A percentile compares a stretch with the other conserved stretches of the same genome.
Evolutionary conservation across 2,888 invertebrate genomes (phyloP).

Genomic region (Apoderus coryli): DNA sequence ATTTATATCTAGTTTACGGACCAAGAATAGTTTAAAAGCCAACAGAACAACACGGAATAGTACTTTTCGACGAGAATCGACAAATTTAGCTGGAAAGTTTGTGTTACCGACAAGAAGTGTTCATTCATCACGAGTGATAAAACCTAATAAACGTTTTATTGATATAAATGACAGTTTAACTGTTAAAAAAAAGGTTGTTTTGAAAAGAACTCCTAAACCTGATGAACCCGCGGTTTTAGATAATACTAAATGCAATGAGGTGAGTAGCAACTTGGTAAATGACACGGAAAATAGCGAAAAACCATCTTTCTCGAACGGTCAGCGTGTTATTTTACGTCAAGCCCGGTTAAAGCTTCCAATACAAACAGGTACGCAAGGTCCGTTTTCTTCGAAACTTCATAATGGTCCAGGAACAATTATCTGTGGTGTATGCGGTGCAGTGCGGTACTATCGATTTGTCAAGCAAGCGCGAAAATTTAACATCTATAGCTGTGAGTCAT

Average conservation of each 20-base stretch:
- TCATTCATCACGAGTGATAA: slow-evolving; percentile 75
- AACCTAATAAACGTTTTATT: slow-evolving; percentile 74
- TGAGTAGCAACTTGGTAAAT: slow-evolving; percentile 12
- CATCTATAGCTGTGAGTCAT: slow-evolving; percentile 71
- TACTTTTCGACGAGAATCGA: slow-evolving; percentile 20
- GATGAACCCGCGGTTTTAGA: too few relatives aligned
- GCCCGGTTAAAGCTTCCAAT: slow-evolving; percentile 22
- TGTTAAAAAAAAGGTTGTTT: slow-evolving; percentile 26
- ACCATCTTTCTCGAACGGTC: slow-evolving; percentile 39
- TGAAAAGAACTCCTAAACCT: slow-evolving; percentile 15
- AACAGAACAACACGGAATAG: slow-evolving; percentile 18
- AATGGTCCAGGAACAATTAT: slow-evolving; percentile 45
- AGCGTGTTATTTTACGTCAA: slow-evolving; percentile 47
- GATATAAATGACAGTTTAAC: slow-evolving; percentile 28
- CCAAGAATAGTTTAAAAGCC: slow-evolving; percentile 19
- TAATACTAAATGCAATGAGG: slow-evolving; percentile 13
- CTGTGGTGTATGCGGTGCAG: slow-evolving; percentile 68
- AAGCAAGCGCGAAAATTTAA: slow-evolving; percentile 73
- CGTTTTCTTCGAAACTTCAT: slow-evolving; percentile 41
- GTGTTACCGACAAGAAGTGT: slow-evolving; percentile 66
- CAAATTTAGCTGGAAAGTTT: slow-evolving; percentile 44
- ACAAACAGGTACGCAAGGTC: slow-evolving; percentile 43
- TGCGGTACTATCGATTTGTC: slow-evolving; percentile 59
- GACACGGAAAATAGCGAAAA: slow-evolving; percentile 20
- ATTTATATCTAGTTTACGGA: slow-evolving; percentile 24